These are phyloP conservation scores for Drosophila dunni DNA, from an alignment of 1,140 invertebrate genomes.

Conservation along the genomic window DNA sequence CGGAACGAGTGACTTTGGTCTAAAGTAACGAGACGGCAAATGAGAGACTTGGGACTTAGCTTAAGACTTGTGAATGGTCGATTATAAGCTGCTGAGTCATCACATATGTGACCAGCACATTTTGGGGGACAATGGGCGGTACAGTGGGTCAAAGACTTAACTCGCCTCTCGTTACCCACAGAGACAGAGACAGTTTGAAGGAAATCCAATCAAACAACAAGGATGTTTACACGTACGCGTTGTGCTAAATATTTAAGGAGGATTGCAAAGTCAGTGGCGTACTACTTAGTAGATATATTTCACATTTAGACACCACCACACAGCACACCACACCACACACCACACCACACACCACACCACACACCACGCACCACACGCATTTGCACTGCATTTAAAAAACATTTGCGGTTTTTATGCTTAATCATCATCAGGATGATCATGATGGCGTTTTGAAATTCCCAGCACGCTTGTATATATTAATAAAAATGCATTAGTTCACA, in stretches of 20 bases:
- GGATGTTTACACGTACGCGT: constrained; percentile 64
- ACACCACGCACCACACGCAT: constrained; percentile 39
- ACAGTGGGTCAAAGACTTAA: constrained; percentile 37
- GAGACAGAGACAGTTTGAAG: not conserved
- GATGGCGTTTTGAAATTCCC: constrained; percentile 61
- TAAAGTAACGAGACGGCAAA: constrained; percentile 2
- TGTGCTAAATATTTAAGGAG: constrained; percentile 76
- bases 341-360: constrained; percentile 5
- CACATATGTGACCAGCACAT: constrained; percentile 25
- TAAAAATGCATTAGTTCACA: constrained; percentile 84
- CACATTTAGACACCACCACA: constrained; percentile 8
- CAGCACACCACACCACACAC: not conserved
- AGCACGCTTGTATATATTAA: constrained; percentile 83
- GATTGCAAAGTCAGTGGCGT: constrained; percentile 44
- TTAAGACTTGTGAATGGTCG: constrained; percentile 45
- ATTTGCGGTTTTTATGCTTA: constrained; percentile 81
- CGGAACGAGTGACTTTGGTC: not conserved
- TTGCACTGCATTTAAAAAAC: constrained; percentile 83
- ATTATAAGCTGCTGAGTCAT: constrained; percentile 52
- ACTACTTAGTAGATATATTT: constrained; percentile 61
- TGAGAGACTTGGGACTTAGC: constrained; percentile 24
- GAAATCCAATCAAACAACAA: constrained; percentile 61
- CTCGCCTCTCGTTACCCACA: constrained; percentile 11
- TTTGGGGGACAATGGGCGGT: constrained; percentile 10
- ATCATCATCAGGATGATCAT: constrained; percentile 68